Conservation (phyloP, 2,797 vertebrate species). For the Falco concolor region DNA sequence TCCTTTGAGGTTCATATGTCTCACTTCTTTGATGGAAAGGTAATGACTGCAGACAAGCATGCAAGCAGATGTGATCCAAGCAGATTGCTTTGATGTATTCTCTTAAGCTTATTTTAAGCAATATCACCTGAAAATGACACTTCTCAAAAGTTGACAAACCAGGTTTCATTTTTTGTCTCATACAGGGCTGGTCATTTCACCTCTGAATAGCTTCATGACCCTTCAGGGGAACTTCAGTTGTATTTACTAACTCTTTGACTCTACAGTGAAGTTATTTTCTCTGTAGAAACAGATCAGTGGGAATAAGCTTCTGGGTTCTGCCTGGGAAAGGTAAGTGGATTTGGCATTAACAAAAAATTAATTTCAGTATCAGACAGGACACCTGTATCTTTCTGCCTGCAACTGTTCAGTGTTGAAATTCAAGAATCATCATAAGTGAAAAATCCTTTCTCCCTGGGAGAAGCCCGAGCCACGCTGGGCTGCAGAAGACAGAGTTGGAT, state of each 20-base stretch:
- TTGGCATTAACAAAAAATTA: neutral
- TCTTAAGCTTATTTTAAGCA: conserved; percentile 3
- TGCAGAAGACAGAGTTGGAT: neutral
- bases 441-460: neutral
- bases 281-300: neutral
- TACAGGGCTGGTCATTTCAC: neutral
- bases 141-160: neutral
- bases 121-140: neutral
- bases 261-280: neutral
- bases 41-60: neutral
- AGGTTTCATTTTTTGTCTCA: neutral
- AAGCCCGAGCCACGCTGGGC: neutral
- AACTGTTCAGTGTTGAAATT: neutral
- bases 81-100: neutral
- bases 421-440: neutral
- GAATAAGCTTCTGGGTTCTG: neutral
- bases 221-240: neutral
- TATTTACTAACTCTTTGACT: neutral
- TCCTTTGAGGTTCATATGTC: neutral
- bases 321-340: neutral
- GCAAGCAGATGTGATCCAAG: neutral
- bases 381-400: neutral
- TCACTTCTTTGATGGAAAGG: neutral
- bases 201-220: neutral
- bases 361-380: neutral